Conservation (phyloP, 2,113 vertebrate genomes). For the Calidris pygmaea region DNA sequence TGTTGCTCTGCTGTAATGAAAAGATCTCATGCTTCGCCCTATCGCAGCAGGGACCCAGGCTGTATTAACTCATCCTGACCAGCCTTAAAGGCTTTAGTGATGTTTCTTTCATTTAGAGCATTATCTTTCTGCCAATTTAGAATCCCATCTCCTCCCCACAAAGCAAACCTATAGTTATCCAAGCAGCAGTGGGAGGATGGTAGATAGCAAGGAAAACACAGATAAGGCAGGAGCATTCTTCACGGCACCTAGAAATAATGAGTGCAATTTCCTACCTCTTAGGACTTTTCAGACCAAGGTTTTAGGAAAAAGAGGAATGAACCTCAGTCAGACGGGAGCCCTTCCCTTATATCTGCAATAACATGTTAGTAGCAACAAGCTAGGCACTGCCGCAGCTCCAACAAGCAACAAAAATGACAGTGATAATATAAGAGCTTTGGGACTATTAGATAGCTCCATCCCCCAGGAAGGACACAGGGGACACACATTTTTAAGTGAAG, state of each 20-base stretch:
- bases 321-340: not conserved
- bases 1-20: not conserved
- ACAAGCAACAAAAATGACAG: not conserved
- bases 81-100: slow-evolving; percentile 17
- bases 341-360: not conserved
- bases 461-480: not conserved
- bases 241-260: not conserved
- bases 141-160: slow-evolving; percentile 9
- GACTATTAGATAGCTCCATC: not conserved
- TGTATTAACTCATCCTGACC: slow-evolving; percentile 3
- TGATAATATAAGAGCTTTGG: not conserved
- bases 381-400: not conserved
- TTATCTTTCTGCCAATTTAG: slow-evolving; percentile 33
- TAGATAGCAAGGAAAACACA: not conserved
- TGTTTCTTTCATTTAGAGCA: not conserved
- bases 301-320: not conserved
- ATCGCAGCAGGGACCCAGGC: not conserved
- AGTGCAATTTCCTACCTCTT: not conserved
- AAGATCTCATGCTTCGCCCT: slow-evolving; percentile 16
- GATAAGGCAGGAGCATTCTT: not conserved
- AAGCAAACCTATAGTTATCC: not conserved
- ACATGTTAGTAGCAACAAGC: not conserved
- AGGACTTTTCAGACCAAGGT: not conserved
- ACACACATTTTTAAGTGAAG: not conserved
- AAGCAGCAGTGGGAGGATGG: not conserved